These are phyloP conservation scores for Rhamnusium bicolor DNA, from an alignment of 2,888 invertebrate species.

Conservation along the genomic window DNA sequence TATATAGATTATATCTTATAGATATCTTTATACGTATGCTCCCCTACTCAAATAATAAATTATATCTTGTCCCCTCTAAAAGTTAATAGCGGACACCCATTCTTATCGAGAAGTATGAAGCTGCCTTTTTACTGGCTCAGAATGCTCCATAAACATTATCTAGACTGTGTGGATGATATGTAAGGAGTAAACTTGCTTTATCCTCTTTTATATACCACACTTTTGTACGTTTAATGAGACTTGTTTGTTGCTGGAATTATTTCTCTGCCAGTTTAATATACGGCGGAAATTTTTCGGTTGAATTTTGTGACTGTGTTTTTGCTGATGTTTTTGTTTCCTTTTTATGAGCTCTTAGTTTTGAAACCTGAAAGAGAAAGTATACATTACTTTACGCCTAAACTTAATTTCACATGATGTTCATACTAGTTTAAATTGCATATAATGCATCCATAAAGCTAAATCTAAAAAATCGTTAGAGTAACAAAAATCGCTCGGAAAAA, in stretches of 20 bases:
- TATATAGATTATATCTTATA: not conserved
- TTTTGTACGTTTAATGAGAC: constrained; percentile 19
- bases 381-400: not conserved
- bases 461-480: too few relatives aligned
- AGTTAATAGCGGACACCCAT: constrained; percentile 29
- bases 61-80: constrained; percentile 16
- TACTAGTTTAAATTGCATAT: too few relatives aligned
- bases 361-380: not conserved
- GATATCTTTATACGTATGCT: not conserved
- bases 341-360: not conserved
- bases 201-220: constrained; percentile 52
- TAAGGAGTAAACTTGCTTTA: constrained; percentile 62
- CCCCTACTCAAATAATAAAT: constrained; percentile 10
- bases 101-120: constrained; percentile 30
- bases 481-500: too few relatives aligned
- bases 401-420: not conserved
- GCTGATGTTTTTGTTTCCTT: not conserved
- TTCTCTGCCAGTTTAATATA: not conserved
- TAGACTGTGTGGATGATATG: constrained; percentile 62
- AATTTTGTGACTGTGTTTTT: not conserved
- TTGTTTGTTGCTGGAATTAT: constrained; percentile 19
- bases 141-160: constrained; percentile 66
- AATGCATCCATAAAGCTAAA: too few relatives aligned
- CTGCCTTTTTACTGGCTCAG: constrained; percentile 59
- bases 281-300: not conserved